Percentiles rank a stretch among this genome's conserved stretches.
phyloP scores from a whole-genome alignment of 1,140 invertebrate genomes.

The Hermetia illucens region DNA sequence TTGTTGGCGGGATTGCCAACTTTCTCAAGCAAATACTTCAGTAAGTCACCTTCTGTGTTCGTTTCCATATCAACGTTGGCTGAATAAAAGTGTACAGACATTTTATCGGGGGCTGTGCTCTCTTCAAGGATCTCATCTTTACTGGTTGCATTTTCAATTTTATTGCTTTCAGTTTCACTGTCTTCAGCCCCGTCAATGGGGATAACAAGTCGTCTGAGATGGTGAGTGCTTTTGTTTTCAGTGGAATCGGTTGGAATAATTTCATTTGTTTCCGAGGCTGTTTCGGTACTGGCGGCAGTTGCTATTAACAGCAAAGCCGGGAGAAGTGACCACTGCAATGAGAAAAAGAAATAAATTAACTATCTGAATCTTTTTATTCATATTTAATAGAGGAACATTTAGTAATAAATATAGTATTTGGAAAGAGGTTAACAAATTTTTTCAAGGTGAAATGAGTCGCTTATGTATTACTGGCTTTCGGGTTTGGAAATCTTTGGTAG shows the following conservation, averaged over 20 bases:
- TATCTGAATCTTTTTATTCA: no score
- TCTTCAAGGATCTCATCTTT: conserved; percentile 25
- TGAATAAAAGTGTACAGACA: conserved; percentile 25
- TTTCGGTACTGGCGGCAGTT: conserved; percentile 24
- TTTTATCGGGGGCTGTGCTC: conserved; percentile 14
- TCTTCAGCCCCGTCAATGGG: conserved; percentile 11
- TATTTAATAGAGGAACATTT: no score
- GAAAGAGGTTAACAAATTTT: no score
- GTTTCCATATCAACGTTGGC: conserved; percentile 24
- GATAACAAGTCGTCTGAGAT: conserved; percentile 7
- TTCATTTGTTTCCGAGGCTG: conserved; percentile 30
- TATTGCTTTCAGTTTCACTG: conserved; percentile 28
- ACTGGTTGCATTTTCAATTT: conserved; percentile 12
- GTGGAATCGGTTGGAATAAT: conserved; percentile 36
- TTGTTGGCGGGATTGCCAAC: conserved; percentile 14
- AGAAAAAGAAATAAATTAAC: conserved; percentile 18
- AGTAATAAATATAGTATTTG: no score
- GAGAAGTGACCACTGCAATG: conserved; percentile 18
- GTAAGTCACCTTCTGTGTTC: no score
- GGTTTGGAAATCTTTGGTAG: no score
- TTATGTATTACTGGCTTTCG: no score
- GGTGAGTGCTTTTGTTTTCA: conserved; percentile 20
- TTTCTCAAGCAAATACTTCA: neutral
- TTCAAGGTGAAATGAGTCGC: no score
- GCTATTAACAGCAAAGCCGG: conserved; percentile 14